Evolutionary conservation across 2,797 vertebrate species (phyloP).

Genomic region (Odontamblyopus rebecca): DNA sequence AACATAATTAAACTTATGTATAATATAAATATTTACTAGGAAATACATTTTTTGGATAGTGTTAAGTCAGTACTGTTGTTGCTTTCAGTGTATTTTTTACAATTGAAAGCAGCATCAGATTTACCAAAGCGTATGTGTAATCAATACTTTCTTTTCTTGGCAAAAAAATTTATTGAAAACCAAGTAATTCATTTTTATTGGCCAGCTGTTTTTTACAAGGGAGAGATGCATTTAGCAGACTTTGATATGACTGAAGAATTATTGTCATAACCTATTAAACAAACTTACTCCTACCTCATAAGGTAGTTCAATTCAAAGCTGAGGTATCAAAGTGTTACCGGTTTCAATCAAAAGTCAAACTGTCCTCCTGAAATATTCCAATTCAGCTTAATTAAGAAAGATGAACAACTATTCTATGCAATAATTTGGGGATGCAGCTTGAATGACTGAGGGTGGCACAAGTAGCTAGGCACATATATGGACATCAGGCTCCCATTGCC

Average conservation of each 20-base stretch:
- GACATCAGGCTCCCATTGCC: neutral
- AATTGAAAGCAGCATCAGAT: neutral
- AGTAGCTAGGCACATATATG: neutral
- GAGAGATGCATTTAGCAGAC: neutral
- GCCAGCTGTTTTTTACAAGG: neutral
- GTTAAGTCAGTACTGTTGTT: neutral
- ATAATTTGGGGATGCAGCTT: constrained; percentile 7
- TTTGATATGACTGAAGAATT: neutral
- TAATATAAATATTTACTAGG: neutral
- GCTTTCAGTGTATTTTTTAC: neutral
- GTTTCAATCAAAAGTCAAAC: constrained; percentile 1
- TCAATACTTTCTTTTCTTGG: neutral
- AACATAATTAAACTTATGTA: neutral
- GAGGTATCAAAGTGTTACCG: constrained; percentile 20
- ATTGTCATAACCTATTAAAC: neutral
- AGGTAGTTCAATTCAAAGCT: neutral
- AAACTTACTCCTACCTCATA: neutral
- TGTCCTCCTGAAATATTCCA: constrained; percentile 26
- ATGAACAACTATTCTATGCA: constrained; percentile 5
- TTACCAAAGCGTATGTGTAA: neutral
- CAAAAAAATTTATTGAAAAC: neutral
- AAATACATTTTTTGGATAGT: neutral
- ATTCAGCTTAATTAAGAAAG: constrained; percentile 11
- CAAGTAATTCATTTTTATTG: neutral
- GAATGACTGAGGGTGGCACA: constrained; percentile 6